Conservation (phyloP, 2,113 vertebrate species). For the Noturus placidus region DNA sequence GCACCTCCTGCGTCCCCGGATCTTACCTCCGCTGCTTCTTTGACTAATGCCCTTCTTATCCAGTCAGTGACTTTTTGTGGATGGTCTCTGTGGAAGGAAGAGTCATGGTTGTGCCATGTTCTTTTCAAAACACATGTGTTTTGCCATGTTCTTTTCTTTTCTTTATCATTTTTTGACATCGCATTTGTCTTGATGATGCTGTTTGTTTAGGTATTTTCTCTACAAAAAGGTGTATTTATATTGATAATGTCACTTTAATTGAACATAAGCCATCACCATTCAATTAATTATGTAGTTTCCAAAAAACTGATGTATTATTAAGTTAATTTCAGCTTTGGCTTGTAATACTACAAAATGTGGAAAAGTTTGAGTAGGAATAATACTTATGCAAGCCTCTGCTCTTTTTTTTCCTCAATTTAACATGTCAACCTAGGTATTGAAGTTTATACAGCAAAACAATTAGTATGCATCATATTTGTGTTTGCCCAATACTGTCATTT, state of each 20-base stretch:
- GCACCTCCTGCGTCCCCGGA: too few relatives aligned
- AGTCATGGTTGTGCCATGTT: neutral
- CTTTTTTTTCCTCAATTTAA: neutral
- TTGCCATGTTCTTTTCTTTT: neutral
- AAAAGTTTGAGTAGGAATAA: neutral
- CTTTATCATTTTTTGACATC: neutral
- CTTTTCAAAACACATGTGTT: neutral
- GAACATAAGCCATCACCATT: neutral
- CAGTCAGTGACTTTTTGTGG: neutral
- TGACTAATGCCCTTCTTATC: neutral
- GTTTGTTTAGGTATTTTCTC: neutral
- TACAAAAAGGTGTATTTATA: neutral
- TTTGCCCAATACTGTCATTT: neutral
- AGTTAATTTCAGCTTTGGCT: neutral
- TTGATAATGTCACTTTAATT: neutral
- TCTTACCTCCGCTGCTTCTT: too few relatives aligned
- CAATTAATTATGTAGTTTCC: neutral
- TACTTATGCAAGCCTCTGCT: neutral
- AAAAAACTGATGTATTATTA: neutral
- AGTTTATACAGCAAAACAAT: neutral
- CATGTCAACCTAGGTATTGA: neutral
- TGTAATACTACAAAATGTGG: neutral
- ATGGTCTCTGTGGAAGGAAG: neutral
- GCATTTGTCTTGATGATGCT: neutral
- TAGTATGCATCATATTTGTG: neutral